Base-by-base conservation (phyloP, 2,888 invertebrate genomes). In the Strigamia maritima region DNA sequence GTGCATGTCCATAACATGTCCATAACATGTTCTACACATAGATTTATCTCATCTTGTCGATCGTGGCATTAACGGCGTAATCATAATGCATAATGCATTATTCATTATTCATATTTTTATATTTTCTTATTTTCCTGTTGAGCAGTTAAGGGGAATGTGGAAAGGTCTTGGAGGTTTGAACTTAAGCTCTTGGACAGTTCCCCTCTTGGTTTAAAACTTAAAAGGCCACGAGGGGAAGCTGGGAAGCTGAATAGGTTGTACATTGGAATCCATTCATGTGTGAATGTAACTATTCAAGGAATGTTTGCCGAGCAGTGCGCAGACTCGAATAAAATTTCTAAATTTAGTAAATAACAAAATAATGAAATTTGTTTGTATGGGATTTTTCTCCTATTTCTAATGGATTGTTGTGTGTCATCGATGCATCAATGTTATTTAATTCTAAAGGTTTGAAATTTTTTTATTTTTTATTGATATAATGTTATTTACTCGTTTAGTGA, bases 401-500 rank as follows among this genome's bases (percentile, higher is more conserved):
- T n/a, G n/a, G n/a, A n/a, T n/a, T n/a, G n/a, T n/a, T n/a, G n/a
- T n/a, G n/a, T n/a, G n/a, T n/a, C n/a, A n/a, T n/a, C n/a, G n/a
- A n/a, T n/a, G n/a, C n/a, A n/a, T n/a, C n/a, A n/a, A n/a, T 31
- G 2, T 31, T 31, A 2, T 31, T 31, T 31, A 31, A 31, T n/a
- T n/a, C 31, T 4, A 31, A 31, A 31, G 31, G 3, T 31, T 31
- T 31, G 31, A 7, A 31, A 31, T 4, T 31, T 2, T 7, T 31
- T 31, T 31, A 7, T n/a, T n/a, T n/a, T n/a, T n/a, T n/a, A n/a
- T n/a, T 31, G 7, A 7, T 31, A 31, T 31, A 76, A 12, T 38
- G 31, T 76, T 31, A 14, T 76, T 40, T 80, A 16, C 75, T 44
- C n/a, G 76, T 80, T 26, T 86, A 93, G 93, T 86, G 93, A 94